phyloP scores from a whole-genome alignment of 1,140 invertebrate species.

The Macrocentrus cingulum region DNA sequence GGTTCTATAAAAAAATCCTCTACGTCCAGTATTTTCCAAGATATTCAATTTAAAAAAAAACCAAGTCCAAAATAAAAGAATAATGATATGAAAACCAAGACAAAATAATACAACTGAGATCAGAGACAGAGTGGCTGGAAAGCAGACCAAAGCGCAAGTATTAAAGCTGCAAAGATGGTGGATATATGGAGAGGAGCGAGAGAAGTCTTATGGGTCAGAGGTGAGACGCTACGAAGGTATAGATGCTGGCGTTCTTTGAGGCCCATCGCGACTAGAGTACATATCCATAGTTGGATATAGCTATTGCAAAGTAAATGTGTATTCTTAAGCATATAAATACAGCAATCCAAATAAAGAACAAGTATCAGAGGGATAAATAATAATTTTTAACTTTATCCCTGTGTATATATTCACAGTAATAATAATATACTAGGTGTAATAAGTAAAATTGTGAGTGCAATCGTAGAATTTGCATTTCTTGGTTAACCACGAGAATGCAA shows the following conservation, averaged over 20 bases:
- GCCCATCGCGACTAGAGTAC: conserved; percentile 44
- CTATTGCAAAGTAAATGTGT: not conserved
- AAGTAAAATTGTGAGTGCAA: too few relatives aligned
- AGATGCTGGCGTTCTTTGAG: conserved; percentile 40
- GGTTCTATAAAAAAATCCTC: too few relatives aligned
- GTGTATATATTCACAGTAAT: too few relatives aligned
- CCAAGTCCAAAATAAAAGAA: too few relatives aligned
- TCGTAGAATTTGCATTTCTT: conserved; percentile 15
- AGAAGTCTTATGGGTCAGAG: conserved; percentile 47
- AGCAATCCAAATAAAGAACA: not conserved
- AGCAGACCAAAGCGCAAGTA: conserved; percentile 15
- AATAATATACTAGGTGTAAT: too few relatives aligned
- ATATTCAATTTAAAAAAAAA: too few relatives aligned
- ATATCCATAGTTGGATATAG: conserved; percentile 26
- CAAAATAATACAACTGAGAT: too few relatives aligned
- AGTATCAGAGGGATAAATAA: not conserved
- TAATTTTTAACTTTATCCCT: too few relatives aligned
- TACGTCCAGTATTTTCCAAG: too few relatives aligned
- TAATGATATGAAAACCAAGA: not conserved
- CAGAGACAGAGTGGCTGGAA: too few relatives aligned
- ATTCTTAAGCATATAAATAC: not conserved
- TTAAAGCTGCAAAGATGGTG: not conserved
- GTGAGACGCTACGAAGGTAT: conserved; percentile 49
- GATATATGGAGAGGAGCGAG: conserved; percentile 17
- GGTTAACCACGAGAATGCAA: conserved; percentile 32